phyloP scores from a whole-genome alignment of 2,888 invertebrate species.

The Andrena chrysosceles region DNA sequence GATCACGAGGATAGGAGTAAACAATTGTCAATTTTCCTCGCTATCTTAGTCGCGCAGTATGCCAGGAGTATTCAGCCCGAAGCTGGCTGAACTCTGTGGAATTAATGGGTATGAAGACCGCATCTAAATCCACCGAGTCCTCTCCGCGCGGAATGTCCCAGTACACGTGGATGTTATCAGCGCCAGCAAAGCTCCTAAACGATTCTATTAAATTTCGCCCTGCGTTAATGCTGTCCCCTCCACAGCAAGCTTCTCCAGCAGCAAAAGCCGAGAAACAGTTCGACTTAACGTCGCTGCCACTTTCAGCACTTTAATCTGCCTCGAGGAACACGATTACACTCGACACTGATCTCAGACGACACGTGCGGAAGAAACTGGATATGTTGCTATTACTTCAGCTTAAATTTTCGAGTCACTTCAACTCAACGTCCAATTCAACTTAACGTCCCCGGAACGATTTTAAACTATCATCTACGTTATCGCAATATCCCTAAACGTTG shows the following conservation, averaged over 20 bases:
- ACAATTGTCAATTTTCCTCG: not conserved
- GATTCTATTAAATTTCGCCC: conserved; percentile 21
- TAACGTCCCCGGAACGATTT: too few relatives aligned
- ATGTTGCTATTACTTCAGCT: not conserved
- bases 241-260: not conserved
- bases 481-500: too few relatives aligned
- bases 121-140: not conserved
- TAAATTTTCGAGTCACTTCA: not conserved
- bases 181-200: conserved; percentile 1
- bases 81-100: conserved; percentile 16
- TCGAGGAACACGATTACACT: not conserved
- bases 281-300: conserved; percentile 2
- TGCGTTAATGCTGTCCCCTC: not conserved
- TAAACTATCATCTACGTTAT: too few relatives aligned
- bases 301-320: not conserved
- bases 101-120: conserved; percentile 19
- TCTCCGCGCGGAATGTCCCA: not conserved
- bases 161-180: conserved; percentile 9
- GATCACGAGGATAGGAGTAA: not conserved
- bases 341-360: not conserved
- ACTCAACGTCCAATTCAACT: too few relatives aligned
- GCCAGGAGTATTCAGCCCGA: not conserved
- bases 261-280: not conserved
- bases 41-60: not conserved
- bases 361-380: not conserved